Percentiles rank a stretch among this genome's conserved stretches.
phyloP scores from a whole-genome alignment of 2,888 invertebrate genomes.

The Drosophila hamatofila region DNA sequence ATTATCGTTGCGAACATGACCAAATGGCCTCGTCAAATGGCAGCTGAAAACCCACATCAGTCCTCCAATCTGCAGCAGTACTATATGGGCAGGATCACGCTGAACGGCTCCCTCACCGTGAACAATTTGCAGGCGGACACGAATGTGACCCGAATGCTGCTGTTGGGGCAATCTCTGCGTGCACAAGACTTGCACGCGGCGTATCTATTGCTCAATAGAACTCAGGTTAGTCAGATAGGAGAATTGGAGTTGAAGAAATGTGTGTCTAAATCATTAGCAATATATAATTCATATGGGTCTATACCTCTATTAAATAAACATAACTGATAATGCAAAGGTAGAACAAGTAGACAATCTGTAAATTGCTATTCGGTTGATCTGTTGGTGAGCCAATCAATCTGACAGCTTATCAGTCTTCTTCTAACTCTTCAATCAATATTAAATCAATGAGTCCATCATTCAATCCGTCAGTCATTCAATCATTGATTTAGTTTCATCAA shows the following conservation, averaged over 20 bases:
- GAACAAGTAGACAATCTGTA: background rate
- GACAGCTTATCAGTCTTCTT: too few species aligned
- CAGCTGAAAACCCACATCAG: background rate
- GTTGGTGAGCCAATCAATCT: too few species aligned
- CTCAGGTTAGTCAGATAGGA: slow-evolving; percentile 66
- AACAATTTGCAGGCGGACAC: slow-evolving; percentile 64
- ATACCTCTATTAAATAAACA: background rate
- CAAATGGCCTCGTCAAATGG: slow-evolving; percentile 33
- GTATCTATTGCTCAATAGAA: slow-evolving; percentile 65
- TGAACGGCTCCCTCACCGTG: slow-evolving; percentile 79
- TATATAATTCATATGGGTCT: background rate
- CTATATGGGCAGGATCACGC: slow-evolving; percentile 75
- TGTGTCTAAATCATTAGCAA: background rate
- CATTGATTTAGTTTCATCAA: background rate
- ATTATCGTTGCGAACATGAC: slow-evolving; percentile 49
- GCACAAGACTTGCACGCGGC: slow-evolving; percentile 46
- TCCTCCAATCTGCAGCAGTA: slow-evolving; percentile 70
- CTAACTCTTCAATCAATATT: background rate
- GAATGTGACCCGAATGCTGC: slow-evolving; percentile 19
- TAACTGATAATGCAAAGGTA: background rate
- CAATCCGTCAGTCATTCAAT: background rate
- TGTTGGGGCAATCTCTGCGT: slow-evolving; percentile 51
- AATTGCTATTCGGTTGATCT: background rate
- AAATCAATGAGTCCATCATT: background rate
- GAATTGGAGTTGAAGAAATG: background rate